These are phyloP conservation scores for Paralvinella palmiformis DNA, from an alignment of 1,140 invertebrate genomes.

Conservation along the genomic window DNA sequence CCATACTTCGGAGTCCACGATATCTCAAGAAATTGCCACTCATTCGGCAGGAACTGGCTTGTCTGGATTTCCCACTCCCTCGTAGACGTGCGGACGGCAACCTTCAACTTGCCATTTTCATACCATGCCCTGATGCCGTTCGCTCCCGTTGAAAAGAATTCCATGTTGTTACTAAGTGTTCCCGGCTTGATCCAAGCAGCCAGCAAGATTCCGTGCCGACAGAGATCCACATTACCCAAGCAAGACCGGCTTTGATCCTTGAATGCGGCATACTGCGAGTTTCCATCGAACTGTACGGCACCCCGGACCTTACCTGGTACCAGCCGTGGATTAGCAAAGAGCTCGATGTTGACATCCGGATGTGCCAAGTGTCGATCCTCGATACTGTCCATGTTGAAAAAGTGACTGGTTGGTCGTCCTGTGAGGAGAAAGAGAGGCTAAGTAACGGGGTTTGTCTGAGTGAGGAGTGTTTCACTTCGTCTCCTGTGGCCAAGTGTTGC, in stretches of 20 bases:
- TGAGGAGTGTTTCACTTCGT: too few relatives aligned
- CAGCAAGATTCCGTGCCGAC: conserved; percentile 40
- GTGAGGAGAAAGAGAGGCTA: background rate
- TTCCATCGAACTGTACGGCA: conserved; percentile 36
- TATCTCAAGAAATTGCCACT: conserved; percentile 42
- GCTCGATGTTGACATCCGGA: conserved; percentile 23
- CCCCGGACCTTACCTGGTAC: conserved; percentile 37
- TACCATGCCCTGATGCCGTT: conserved; percentile 16
- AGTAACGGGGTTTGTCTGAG: background rate
- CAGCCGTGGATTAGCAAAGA: conserved; percentile 28
- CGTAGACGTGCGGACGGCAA: conserved; percentile 9
- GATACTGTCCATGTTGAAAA: background rate
- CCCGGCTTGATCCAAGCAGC: conserved; percentile 38
- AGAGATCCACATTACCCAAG: conserved; percentile 41
- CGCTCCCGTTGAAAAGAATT: conserved; percentile 36
- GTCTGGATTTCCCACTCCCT: conserved; percentile 35
- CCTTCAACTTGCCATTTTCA: conserved; percentile 11
- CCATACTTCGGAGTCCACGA: conserved; percentile 41
- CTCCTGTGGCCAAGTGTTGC: too few relatives aligned
- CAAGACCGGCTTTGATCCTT: conserved; percentile 35
- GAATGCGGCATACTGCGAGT: conserved; percentile 36
- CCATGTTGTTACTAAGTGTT: conserved; percentile 28
- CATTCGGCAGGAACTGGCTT: conserved; percentile 22
- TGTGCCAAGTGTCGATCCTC: conserved; percentile 16
- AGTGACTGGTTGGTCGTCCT: background rate